Conservation (phyloP, 2,888 invertebrate genomes). For the Synanthedon tipuliformis region DNA sequence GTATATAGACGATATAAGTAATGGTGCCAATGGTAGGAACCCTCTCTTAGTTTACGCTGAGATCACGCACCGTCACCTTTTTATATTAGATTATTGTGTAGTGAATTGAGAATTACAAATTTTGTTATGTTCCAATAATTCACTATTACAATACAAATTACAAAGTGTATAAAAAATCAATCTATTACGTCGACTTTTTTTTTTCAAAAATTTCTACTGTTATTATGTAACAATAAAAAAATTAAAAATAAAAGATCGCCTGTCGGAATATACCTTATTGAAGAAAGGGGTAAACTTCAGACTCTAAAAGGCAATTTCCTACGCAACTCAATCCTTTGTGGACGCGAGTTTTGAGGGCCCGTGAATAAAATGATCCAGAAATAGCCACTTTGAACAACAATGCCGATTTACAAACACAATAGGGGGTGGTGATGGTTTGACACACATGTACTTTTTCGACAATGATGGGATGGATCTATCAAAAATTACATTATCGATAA, state of each 20-base stretch:
- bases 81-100: background rate
- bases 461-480: background rate
- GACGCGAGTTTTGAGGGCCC: constrained; percentile 12
- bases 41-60: background rate
- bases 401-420: constrained; percentile 32
- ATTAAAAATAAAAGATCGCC: background rate
- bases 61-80: background rate
- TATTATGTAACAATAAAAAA: no score
- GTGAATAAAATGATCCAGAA: constrained; percentile 23
- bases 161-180: no score
- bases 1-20: constrained; percentile 27
- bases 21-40: constrained; percentile 6
- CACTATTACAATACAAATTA: no score
- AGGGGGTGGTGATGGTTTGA: constrained; percentile 22
- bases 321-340: constrained; percentile 19
- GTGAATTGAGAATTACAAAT: background rate
- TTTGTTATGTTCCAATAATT: no score
- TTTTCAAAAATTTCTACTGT: no score
- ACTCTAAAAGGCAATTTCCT: constrained; percentile 13
- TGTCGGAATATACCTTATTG: background rate
- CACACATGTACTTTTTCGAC: constrained; percentile 16
- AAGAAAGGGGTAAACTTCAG: constrained; percentile 7
- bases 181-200: no score
- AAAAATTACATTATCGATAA: no score
- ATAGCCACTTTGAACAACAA: constrained; percentile 36